Percentiles rank a stretch among this genome's conserved stretches.
phyloP scores from a whole-genome alignment of 2,797 vertebrate genomes.

The Enteromius trimaculatus region DNA sequence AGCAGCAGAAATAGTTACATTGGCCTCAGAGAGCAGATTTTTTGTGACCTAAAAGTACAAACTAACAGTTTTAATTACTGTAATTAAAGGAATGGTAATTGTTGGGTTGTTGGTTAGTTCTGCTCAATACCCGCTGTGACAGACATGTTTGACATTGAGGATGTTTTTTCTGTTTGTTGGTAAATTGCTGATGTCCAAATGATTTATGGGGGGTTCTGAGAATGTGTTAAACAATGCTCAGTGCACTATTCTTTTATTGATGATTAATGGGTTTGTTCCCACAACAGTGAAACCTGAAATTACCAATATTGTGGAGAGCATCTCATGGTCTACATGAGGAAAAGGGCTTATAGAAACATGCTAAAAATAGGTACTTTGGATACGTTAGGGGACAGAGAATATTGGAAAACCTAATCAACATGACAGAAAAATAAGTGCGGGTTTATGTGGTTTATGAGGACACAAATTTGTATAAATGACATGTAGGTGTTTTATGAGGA shows the following conservation, averaged over 20 bases:
- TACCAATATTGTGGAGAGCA: background rate
- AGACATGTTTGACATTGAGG: background rate
- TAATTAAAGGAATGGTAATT: too few relatives aligned
- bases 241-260: background rate
- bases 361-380: background rate
- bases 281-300: background rate
- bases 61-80: background rate
- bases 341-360: background rate
- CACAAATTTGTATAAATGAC: too few relatives aligned
- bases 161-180: background rate
- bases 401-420: background rate
- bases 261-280: background rate
- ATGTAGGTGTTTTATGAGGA: too few relatives aligned
- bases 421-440: background rate
- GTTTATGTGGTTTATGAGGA: too few relatives aligned
- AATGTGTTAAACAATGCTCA: background rate
- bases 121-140: background rate
- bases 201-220: background rate
- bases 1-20: background rate
- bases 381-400: background rate
- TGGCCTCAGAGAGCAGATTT: background rate
- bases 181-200: background rate
- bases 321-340: background rate
- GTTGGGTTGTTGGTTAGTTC: too few relatives aligned
- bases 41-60: background rate